Evolutionary conservation across 2,888 invertebrate species (phyloP), one percentile per base, ranked within the genome.

Genomic region (Thysanoteuthis rhombus): DNA sequence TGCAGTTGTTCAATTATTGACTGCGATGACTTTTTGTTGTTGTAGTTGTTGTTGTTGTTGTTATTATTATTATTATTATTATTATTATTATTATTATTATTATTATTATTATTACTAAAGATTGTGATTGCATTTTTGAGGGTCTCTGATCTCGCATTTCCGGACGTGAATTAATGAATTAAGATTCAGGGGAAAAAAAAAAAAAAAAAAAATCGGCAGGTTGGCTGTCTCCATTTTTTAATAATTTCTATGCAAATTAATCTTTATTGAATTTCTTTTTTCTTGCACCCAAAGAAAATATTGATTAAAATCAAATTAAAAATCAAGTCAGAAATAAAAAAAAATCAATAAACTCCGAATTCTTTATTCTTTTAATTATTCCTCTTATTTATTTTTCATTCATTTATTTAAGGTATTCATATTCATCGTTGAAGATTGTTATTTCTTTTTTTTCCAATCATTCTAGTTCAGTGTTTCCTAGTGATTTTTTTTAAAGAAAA

Each of bases 201-300:
- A 47, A 47, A 47, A 47, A 19, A 52, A 52, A 52, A 2, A 52
- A 52, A 5, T 52, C n/a, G 8, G 16, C n/a, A 75, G 75, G 75
- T n/a, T 75, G 75, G n/a, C 2, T 75, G 75, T 16, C 36, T 36
- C 36, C 16, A 36, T 8, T 75, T 75, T 52, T n/a, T 75, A n/a
- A 75, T 75, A 75, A 75, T 75, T 75, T 75, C n/a, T 75, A 75
- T 75, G 75, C 75, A 75, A 75, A 75, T 75, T 75, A 75, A 75
- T 75, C n/a, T 22, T 75, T 75, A 75, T 75, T n/a, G 16, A 36
- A n/a, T 75, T 36, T 52, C 52, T 52, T 47, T 47, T 47, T 75
- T 75, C 75, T n/a, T 75, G n/a, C 12, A 16, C n/a, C n/a, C n/a
- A n/a, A n/a, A 25, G 25, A 52, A 52, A 52, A 52, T 47, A 75